Evolutionary conservation across 2,888 invertebrate species (phyloP).

Genomic region (Athrips mouffetella): DNA sequence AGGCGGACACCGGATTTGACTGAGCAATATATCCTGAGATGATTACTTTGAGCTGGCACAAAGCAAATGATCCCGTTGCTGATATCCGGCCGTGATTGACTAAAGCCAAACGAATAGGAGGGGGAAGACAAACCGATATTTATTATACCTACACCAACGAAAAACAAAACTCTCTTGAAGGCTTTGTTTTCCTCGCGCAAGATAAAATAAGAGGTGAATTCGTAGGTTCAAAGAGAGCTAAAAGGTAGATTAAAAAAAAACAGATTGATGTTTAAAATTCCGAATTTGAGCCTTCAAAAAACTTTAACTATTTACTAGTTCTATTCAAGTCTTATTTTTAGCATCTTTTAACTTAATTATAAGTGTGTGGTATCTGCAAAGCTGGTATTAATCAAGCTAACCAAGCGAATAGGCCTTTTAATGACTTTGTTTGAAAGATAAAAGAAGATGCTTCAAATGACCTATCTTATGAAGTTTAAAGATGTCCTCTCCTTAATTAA

Average conservation of each 20-base stretch:
- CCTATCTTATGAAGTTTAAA: not conserved
- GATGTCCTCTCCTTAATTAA: not conserved
- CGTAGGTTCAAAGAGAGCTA: too few relatives aligned
- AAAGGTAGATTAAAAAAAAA: too few relatives aligned
- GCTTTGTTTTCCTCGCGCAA: too few relatives aligned
- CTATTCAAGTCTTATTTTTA: too few relatives aligned
- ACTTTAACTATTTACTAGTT: too few relatives aligned
- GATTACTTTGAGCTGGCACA: slow-evolving; percentile 2
- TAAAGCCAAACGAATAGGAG: slow-evolving; percentile 4
- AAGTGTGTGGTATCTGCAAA: too few relatives aligned
- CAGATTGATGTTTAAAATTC: too few relatives aligned
- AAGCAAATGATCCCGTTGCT: slow-evolving; percentile 12
- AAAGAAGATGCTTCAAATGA: not conserved
- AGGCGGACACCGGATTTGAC: not conserved
- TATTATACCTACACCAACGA: slow-evolving; percentile 2
- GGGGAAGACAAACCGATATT: not conserved
- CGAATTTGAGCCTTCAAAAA: too few relatives aligned
- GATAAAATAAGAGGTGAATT: too few relatives aligned
- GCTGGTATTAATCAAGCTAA: not conserved
- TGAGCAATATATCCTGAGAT: not conserved
- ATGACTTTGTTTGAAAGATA: not conserved
- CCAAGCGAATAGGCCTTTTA: not conserved
- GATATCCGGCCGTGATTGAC: slow-evolving; percentile 16
- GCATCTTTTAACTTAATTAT: too few relatives aligned
- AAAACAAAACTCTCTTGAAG: too few relatives aligned